Base-by-base conservation (phyloP, 2,888 invertebrate genomes). In the Venusia cambrica region DNA sequence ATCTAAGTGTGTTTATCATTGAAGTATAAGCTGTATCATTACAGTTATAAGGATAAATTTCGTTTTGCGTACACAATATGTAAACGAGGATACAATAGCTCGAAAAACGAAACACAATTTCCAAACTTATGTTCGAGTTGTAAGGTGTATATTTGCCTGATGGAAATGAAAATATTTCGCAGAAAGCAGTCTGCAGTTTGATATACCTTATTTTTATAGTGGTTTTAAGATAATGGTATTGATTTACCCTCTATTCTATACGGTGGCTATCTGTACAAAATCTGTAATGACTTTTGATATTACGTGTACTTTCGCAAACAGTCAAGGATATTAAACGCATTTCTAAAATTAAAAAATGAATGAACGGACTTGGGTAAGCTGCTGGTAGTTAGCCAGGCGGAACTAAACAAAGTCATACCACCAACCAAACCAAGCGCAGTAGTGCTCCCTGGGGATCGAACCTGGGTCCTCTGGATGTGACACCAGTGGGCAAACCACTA, bases 181-280 rank as follows among this genome's bases (percentile, higher is more conserved):
- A 73, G 73, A 73, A 75, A 64, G 54, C 57, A 55, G 51, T 45
- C 40, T 47, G 65, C 62, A 64, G 68, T 68, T 70, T 57, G 62
- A 68, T 65, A 75, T 74, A 62, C 69, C 69, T 79, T 73, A 77
- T 76, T 84, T 80, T 84, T 83, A 76, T 77, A 72, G 80, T 80
- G 79, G 80, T 80, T 83, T 76, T 67, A 71, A 79, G 79, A 77
- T 85, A 83, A 85, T 85, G 73, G 73, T 83, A 84, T 85, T 85
- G 85, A 80, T 81, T 85, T 75, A 77, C 76, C 72, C 66, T 65
- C 55, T 67, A 67, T 62, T 65, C 55, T 67, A 67, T 62, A 38
- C 38, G 29, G 67, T 47, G 65, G 63, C 58, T 70, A 73, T 73
- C 72, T 63, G 62, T 57, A 63, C 54, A 61, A 56, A 43, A 70